phyloP scores from a whole-genome alignment of 2,888 invertebrate species.

The Stenchaetothrips biformis region DNA sequence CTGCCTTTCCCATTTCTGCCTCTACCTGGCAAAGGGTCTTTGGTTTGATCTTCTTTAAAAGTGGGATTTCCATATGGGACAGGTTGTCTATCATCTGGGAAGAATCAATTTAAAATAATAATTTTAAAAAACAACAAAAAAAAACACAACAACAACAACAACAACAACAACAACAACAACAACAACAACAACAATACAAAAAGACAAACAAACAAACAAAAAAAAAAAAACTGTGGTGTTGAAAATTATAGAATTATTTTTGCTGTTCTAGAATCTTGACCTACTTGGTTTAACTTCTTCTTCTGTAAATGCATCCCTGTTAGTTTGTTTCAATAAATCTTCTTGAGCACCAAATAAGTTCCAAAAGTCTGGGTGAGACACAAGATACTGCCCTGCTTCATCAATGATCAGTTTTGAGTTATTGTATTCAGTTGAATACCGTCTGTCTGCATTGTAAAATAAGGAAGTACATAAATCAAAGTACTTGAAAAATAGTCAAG shows the following conservation, averaged over 20 bases:
- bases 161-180: no score
- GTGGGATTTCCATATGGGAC: background rate
- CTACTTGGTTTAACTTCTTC: conserved; percentile 45
- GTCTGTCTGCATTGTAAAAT: conserved; percentile 44
- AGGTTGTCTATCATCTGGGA: background rate
- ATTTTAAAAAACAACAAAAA: background rate
- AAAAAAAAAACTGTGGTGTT: background rate
- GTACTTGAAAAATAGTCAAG: background rate
- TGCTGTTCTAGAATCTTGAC: no score
- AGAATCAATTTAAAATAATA: background rate
- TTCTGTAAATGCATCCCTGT: background rate
- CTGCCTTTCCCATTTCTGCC: background rate
- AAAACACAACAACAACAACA: no score
- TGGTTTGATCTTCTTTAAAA: background rate
- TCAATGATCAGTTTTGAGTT: background rate
- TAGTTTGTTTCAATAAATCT: background rate
- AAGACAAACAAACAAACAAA: no score
- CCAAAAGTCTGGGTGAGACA: background rate
- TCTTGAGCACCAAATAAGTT: conserved; percentile 1
- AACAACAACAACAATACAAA: no score
- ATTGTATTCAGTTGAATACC: conserved; percentile 42
- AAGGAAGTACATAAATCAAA: conserved; percentile 24
- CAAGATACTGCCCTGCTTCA: background rate
- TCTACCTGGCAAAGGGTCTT: background rate
- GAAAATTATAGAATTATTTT: no score